phyloP scores from a whole-genome alignment of 2,888 invertebrate genomes.

The Leptinotarsa tumamoca region DNA sequence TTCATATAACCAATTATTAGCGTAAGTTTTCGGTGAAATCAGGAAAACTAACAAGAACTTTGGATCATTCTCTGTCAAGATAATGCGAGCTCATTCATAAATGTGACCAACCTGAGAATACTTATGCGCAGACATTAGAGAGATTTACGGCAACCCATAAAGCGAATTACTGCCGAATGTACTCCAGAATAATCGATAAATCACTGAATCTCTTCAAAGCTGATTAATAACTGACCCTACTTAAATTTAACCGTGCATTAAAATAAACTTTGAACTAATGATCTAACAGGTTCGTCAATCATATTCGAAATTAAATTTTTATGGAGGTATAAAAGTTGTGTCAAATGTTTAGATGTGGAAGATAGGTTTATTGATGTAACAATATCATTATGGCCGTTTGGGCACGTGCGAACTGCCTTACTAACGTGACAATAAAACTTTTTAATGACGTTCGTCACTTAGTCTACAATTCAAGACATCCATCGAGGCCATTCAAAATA shows the following conservation, averaged over 20 bases:
- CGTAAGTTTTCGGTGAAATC: no score
- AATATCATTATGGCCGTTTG: conserved; percentile 66
- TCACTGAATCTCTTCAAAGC: conserved; percentile 48
- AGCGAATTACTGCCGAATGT: conserved; percentile 47
- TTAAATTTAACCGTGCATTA: conserved; percentile 46
- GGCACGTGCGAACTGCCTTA: conserved; percentile 66
- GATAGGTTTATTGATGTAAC: conserved; percentile 67
- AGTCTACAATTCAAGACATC: conserved; percentile 45
- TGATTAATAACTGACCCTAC: conserved; percentile 53
- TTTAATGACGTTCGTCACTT: conserved; percentile 65
- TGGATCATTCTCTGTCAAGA: background rate
- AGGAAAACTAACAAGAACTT: no score
- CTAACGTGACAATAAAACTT: conserved; percentile 66
- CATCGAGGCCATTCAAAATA: conserved; percentile 26
- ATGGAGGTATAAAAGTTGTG: conserved; percentile 66
- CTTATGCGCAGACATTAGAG: conserved; percentile 32
- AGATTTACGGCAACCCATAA: conserved; percentile 52
- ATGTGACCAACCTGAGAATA: conserved; percentile 9
- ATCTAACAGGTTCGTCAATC: conserved; percentile 65
- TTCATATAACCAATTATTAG: no score
- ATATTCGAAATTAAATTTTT: conserved; percentile 67
- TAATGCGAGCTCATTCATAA: background rate
- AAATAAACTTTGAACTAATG: conserved; percentile 56
- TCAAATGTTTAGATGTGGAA: conserved; percentile 64
- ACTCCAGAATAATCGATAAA: conserved; percentile 51